Base-by-base conservation (phyloP, 2,113 vertebrate genomes). In the Turnix velox region DNA sequence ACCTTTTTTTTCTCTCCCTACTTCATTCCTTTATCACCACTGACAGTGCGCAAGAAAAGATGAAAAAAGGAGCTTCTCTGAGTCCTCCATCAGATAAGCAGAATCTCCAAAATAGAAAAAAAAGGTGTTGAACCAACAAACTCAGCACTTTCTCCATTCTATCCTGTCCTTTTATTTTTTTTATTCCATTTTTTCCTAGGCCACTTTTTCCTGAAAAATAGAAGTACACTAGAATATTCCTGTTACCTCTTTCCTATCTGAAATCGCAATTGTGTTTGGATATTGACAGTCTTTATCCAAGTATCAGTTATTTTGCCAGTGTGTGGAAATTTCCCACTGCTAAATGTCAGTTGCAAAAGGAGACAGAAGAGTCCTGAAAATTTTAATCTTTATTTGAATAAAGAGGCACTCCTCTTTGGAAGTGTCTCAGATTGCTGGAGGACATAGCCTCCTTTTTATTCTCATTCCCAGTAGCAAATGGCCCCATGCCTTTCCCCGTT, bases 101-200 rank as follows among this genome's bases (percentile, higher is more conserved):
- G 66, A 84, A 84, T 91, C 24, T 58, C 45, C 18, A 54, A 46
- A 89, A 93, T 46, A 95, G 88, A 84, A 92, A 91, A 18, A 18
- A 42, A 42, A 3, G 8, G 9, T 66, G 18, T 58, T 25, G 28
- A 67, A 68, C 55, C 14, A 57, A 45, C 20, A 84, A 42, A 71
- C 37, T 93, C 91, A 68, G 78, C 73, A 88, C 37, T 92, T 93
- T 67, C 43, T 69, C 43, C 23, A 74, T 73, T 68, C 55, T 40
- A 2, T 55, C 61, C 54, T 35, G 15, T n/a, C 46, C 27, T 48
- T 87, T 77, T 63, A 8, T 88, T 7, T 14, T 63, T 84, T 72
- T 23, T 20, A 18, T 42, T 42, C 9, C 28, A 7, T 63, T 78
- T 49, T 63, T 27, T 48, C 8, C 17, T 37, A 13, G 27, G 40